Base-by-base conservation (phyloP, 2,888 invertebrate genomes). In the Tuta absoluta region DNA sequence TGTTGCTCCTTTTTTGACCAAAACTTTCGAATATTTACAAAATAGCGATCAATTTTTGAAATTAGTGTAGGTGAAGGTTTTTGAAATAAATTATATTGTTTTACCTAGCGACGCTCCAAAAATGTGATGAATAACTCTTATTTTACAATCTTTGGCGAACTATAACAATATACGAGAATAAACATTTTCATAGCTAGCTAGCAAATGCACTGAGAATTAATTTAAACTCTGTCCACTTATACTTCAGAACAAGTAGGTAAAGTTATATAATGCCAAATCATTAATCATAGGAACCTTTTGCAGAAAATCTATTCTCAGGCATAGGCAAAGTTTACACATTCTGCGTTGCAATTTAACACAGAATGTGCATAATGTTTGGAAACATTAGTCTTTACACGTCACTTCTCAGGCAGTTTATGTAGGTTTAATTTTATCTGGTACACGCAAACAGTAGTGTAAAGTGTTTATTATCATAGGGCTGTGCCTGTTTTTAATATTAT, bases 141-240 rank as follows among this genome's bases (percentile, higher is more conserved):
- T 77, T 83, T 84, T 85, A 86, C 84, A 86, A 86, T 84, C 84
- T 89, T 89, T 87, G 89, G 90, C 89, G 87, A 84, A 83, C 85
- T 84, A 86, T 89, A 91, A 91, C 90, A 90, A 90, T 87, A 84
- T 84, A 85, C 77, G 82, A 80, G 81, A 83, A 85, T 84, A 83
- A 82, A 77, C 75, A 75, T 80, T 79, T 78, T 75, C 78, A 80
- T 81, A 80, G 81, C 78, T 82, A 82, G 78, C 81, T 82, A 81
- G 81, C 74, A 79, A 81, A 81, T 79, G 79, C 77, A 76, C 73
- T 74, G 74, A 72, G 56, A 56, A 33, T 56, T 51, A 51, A 51
- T 51, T 51, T 51, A 51, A 51, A 51, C 51, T 51, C 51, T 59
- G 62, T 38, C 53, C 62, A 62, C 51, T 23, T 62, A 53, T 62